Percentiles rank a stretch among this genome's conserved stretches.
Conservation (phyloP, 1,140 invertebrate species). For the Zaprionus inermis region DNA sequence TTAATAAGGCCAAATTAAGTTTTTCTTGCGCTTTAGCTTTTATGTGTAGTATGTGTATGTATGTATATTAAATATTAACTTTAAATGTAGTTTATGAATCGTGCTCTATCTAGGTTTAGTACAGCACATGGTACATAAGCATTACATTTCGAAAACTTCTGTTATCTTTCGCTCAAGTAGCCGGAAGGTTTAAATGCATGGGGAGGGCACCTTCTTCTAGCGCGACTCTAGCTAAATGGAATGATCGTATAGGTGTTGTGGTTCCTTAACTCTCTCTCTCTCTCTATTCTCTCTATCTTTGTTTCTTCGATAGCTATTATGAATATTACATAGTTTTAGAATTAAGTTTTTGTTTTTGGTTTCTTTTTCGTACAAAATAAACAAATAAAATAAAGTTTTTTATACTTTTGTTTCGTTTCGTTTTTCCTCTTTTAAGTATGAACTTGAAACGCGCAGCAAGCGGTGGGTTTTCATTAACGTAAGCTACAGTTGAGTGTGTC, state of each 20-base stretch:
- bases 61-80: constrained; percentile 56
- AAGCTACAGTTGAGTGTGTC: constrained; percentile 33
- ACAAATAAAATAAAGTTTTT: constrained; percentile 19
- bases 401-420: constrained; percentile 9
- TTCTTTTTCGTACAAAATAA: constrained; percentile 35
- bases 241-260: constrained; percentile 76
- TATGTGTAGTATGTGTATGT: constrained; percentile 48
- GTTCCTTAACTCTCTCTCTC: constrained; percentile 21
- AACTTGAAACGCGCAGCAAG: constrained; percentile 75
- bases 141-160: constrained; percentile 39
- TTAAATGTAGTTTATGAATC: constrained; percentile 46
- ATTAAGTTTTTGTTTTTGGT: not conserved
- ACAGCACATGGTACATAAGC: constrained; percentile 20
- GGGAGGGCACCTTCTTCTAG: constrained; percentile 51
- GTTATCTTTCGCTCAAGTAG: constrained; percentile 53
- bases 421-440: constrained; percentile 17
- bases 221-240: constrained; percentile 74
- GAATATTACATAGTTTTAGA: not conserved
- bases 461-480: constrained; percentile 75
- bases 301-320: constrained; percentile 28
- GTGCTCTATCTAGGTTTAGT: constrained; percentile 11
- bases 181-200: constrained; percentile 76
- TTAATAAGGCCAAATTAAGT: constrained; percentile 83
- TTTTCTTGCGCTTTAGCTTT: constrained; percentile 50
- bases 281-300: not conserved